These are phyloP conservation scores for Crocallis elinguaria DNA, from an alignment of 2,888 invertebrate species.

Conservation along the genomic window DNA sequence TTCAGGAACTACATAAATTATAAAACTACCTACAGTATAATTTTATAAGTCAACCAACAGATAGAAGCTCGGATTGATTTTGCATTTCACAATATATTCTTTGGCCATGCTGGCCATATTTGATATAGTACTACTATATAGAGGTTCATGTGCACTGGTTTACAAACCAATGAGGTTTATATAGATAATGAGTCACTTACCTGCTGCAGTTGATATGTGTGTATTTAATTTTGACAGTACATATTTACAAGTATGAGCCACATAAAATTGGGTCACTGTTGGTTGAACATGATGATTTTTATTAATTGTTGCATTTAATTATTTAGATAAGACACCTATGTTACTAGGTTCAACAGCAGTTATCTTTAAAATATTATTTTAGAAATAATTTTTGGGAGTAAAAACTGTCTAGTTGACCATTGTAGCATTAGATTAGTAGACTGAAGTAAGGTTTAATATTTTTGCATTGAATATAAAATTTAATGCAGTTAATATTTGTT, in stretches of 20 bases:
- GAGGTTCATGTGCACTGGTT: no score
- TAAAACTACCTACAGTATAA: neutral
- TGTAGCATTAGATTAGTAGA: constrained; percentile 4
- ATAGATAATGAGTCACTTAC: no score
- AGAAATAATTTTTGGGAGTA: constrained; percentile 24
- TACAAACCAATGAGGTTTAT: no score
- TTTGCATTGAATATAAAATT: constrained; percentile 12
- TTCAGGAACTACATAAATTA: constrained; percentile 36
- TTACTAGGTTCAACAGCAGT: neutral
- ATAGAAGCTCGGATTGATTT: no score
- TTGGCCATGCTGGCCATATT: no score
- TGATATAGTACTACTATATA: no score
- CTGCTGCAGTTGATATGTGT: no score
- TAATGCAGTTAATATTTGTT: constrained; percentile 1
- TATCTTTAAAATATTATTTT: constrained; percentile 25
- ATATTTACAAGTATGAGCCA: no score
- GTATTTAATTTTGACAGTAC: no score
- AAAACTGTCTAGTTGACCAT: neutral
- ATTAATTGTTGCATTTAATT: constrained; percentile 9
- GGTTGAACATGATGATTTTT: constrained; percentile 24
- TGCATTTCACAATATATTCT: no score
- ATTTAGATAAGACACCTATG: neutral
- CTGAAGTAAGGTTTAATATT: constrained; percentile 9
- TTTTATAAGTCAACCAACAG: neutral
- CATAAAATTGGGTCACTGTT: no score